These are phyloP conservation scores for Tethea ocularis DNA, from an alignment of 2,888 invertebrate genomes.

Conservation along the genomic window DNA sequence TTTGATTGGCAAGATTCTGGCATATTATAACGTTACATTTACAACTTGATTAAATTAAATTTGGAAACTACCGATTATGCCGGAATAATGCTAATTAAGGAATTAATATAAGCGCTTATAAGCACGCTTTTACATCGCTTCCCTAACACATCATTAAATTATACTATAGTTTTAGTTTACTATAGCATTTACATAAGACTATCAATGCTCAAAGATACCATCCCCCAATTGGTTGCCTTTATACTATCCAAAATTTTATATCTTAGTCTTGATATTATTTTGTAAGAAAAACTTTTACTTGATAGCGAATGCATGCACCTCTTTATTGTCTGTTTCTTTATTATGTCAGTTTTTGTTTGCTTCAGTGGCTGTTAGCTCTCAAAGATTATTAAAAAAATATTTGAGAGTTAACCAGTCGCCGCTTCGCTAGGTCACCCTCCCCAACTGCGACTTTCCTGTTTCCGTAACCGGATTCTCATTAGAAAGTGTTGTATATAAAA, in stretches of 20 bases:
- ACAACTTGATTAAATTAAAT: neutral
- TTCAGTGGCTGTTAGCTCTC: conserved; percentile 34
- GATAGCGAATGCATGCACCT: conserved; percentile 33
- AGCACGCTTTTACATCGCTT: conserved; percentile 67
- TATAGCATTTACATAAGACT: conserved; percentile 5
- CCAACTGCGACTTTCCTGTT: conserved; percentile 78
- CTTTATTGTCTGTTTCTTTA: conserved; percentile 30
- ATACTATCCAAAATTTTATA: conserved; percentile 23
- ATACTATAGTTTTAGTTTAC: too few species aligned
- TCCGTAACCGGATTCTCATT: conserved; percentile 79
- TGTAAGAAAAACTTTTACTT: neutral
- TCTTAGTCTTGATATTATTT: too few species aligned
- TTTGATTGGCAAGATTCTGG: conserved; percentile 5
- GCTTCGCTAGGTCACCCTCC: conserved; percentile 68
- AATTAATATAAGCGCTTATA: conserved; percentile 42
- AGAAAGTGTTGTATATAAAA: conserved; percentile 67
- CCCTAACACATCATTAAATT: conserved; percentile 22
- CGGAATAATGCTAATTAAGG: conserved; percentile 12
- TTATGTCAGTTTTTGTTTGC: conserved; percentile 38
- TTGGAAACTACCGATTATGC: conserved; percentile 13
- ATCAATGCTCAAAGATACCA: conserved; percentile 11
- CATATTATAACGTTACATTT: neutral
- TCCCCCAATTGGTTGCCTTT: conserved; percentile 40
- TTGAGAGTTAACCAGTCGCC: conserved; percentile 37
- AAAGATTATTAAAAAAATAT: conserved; percentile 14